These are phyloP conservation scores for Phortica magna DNA, from an alignment of 2,888 invertebrate species.

Conservation along the genomic window DNA sequence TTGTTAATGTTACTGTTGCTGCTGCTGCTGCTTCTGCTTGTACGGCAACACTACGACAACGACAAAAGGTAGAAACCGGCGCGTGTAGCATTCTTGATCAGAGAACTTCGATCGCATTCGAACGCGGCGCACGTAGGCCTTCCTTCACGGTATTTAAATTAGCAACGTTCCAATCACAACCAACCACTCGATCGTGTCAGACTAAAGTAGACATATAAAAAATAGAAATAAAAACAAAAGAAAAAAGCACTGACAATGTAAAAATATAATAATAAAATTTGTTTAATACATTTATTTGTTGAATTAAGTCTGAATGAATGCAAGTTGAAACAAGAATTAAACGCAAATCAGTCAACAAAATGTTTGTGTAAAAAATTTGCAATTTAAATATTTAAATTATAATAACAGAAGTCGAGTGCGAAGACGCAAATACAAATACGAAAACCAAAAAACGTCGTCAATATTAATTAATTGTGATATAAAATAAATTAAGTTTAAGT, in stretches of 20 bases:
- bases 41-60: constrained; percentile 46
- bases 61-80: constrained; percentile 60
- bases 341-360: constrained; percentile 4
- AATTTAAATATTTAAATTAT: constrained; percentile 27
- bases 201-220: constrained; percentile 9
- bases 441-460: constrained; percentile 8
- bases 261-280: neutral
- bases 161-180: constrained; percentile 15
- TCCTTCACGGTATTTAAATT: constrained; percentile 22
- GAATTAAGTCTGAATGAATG: neutral
- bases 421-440: neutral
- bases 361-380: constrained; percentile 25
- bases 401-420: neutral
- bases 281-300: neutral
- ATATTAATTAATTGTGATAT: constrained; percentile 29
- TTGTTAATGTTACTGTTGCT: neutral
- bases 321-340: neutral
- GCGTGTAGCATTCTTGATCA: constrained; percentile 44
- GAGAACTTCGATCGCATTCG: constrained; percentile 68
- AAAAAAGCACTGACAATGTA: constrained; percentile 11
- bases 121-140: constrained; percentile 47
- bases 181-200: constrained; percentile 16
- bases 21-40: neutral
- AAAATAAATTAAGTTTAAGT: constrained; percentile 22
- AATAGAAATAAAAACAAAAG: neutral